These are phyloP conservation scores for Apteryx owenii DNA, from an alignment of 2,113 vertebrate species.

Conservation along the genomic window DNA sequence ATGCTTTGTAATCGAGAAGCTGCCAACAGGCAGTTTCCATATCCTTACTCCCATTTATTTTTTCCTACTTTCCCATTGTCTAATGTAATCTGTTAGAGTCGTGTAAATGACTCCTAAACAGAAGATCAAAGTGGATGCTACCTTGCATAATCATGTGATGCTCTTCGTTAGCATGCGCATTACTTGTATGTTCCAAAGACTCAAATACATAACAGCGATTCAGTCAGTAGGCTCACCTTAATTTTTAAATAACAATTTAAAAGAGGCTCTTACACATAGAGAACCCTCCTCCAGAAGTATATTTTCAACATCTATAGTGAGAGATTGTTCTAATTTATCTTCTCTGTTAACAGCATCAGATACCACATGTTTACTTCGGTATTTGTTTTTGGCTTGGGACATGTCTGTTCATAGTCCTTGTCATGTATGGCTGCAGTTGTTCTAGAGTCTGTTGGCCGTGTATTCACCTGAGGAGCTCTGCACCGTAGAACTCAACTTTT, in stretches of 20 bases:
- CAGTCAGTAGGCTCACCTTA: neutral
- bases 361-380: neutral
- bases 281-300: neutral
- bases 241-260: constrained; percentile 40
- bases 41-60: neutral
- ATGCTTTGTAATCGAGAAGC: neutral
- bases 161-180: neutral
- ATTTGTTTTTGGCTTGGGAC: neutral
- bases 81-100: constrained; percentile 12
- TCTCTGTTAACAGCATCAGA: neutral
- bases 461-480: neutral
- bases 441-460: neutral
- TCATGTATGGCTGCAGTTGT: neutral
- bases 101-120: neutral
- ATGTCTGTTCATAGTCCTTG: neutral
- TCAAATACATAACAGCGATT: neutral
- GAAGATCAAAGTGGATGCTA: neutral
- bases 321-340: constrained; percentile 21
- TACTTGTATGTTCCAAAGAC: neutral
- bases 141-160: neutral
- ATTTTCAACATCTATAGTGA: neutral
- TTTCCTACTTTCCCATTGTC: neutral
- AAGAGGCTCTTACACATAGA: neutral
- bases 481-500: neutral
- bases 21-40: constrained; percentile 15